Conservation (phyloP, 2,113 vertebrate species). For the Scomber japonicus region DNA sequence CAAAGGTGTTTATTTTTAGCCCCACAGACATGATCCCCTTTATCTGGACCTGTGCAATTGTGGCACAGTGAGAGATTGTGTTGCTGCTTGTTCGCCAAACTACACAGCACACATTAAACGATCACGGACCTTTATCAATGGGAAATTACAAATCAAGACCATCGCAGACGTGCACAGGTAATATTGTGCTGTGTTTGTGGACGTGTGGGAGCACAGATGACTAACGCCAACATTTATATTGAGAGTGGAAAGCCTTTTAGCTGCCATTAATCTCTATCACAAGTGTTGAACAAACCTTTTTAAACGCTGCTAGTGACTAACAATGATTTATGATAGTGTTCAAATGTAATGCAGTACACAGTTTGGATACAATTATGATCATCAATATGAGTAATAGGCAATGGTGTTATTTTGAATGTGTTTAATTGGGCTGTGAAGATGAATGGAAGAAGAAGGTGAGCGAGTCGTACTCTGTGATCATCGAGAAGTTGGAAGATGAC, state of each 20-base stretch:
- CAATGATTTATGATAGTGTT: neutral
- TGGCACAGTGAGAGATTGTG: conserved; percentile 82
- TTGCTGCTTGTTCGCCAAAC: conserved; percentile 77
- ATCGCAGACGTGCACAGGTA: conserved; percentile 96
- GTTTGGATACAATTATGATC: neutral
- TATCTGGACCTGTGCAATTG: conserved; percentile 84
- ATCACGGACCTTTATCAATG: conserved; percentile 83
- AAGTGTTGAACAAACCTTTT: neutral
- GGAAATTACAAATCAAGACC: conserved; percentile 99
- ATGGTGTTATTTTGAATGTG: neutral
- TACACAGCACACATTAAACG: conserved; percentile 31
- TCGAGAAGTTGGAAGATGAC: conserved; percentile 91
- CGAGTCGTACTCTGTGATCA: conserved; percentile 91
- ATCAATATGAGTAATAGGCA: neutral
- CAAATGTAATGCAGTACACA: neutral
- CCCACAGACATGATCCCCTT: conserved; percentile 83
- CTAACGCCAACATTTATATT: neutral
- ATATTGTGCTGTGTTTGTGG: conserved; percentile 50
- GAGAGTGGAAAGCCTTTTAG: neutral
- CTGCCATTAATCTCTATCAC: neutral
- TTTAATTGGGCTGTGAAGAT: conserved; percentile 80
- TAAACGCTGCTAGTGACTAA: neutral
- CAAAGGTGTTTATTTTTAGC: conserved; percentile 93
- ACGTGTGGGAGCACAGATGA: neutral
- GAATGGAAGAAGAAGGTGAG: conserved; percentile 98